Percentiles rank a stretch among this genome's conserved stretches.
Conservation (phyloP, 2,113 vertebrate species). For the Cololabis saira region DNA sequence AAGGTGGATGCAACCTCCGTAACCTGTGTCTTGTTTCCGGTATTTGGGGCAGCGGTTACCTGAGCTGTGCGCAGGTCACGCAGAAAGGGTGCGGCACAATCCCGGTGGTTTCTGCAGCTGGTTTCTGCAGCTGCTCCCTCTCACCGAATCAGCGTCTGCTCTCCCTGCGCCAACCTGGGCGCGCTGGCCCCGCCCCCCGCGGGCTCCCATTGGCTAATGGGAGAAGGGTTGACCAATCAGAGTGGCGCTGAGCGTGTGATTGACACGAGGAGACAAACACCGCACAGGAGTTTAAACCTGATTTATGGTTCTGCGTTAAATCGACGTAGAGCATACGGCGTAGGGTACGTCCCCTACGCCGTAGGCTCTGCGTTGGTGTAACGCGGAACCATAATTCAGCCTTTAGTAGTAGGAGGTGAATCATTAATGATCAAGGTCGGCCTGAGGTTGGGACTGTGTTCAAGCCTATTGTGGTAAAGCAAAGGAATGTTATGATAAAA, state of each 20-base stretch:
- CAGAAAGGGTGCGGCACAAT: slow-evolving; percentile 50
- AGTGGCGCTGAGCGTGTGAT: background rate
- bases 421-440: background rate
- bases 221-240: slow-evolving; percentile 28
- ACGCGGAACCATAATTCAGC: too few species aligned
- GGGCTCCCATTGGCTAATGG: background rate
- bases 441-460: background rate
- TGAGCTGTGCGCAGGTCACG: slow-evolving; percentile 29
- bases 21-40: slow-evolving; percentile 40
- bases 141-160: slow-evolving; percentile 19
- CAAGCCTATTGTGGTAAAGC: background rate
- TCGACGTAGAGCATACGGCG: too few species aligned
- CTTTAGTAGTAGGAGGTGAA: background rate
- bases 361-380: too few species aligned
- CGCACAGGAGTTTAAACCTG: too few species aligned
- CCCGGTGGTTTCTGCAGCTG: too few species aligned
- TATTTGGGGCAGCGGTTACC: slow-evolving; percentile 28
- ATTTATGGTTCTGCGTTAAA: too few species aligned
- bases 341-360: too few species aligned
- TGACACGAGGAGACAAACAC: slow-evolving; percentile 1
- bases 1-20: background rate
- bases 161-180: slow-evolving; percentile 36
- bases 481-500: background rate
- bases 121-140: background rate
- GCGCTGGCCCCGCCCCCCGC: slow-evolving; percentile 6